These are phyloP conservation scores for Hydrolagus colliei DNA, from an alignment of 2,797 vertebrate species.

Conservation along the genomic window DNA sequence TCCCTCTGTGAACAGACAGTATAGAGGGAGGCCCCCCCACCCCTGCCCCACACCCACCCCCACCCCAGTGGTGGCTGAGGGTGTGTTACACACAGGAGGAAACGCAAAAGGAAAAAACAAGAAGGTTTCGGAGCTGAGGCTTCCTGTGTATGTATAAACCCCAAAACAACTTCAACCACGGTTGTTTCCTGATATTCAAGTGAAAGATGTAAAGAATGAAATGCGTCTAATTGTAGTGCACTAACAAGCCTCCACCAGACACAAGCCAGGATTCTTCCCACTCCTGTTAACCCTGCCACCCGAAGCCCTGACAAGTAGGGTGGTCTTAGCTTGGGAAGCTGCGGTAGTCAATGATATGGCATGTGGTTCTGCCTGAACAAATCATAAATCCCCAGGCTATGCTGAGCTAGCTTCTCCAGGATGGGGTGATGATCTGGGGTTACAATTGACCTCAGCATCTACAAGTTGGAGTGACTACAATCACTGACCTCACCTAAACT, in stretches of 20 bases:
- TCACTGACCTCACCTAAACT: background rate
- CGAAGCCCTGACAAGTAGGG: no score
- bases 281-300: no score
- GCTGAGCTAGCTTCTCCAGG: background rate
- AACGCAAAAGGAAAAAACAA: background rate
- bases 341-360: slow-evolving; percentile 23
- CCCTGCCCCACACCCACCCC: background rate
- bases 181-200: background rate
- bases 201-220: no score
- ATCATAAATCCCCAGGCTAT: no score
- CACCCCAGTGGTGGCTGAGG: background rate
- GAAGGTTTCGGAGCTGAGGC: background rate
- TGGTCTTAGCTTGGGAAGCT: slow-evolving; percentile 27
- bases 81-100: background rate
- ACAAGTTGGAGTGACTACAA: background rate
- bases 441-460: background rate
- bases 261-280: background rate
- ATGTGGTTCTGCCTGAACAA: no score
- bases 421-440: background rate
- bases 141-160: background rate
- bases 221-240: no score
- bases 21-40: background rate
- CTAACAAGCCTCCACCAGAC: background rate
- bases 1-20: no score
- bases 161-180: background rate